Conservation (phyloP, 23 tunicate genomes). For the Styela clava region DNA sequence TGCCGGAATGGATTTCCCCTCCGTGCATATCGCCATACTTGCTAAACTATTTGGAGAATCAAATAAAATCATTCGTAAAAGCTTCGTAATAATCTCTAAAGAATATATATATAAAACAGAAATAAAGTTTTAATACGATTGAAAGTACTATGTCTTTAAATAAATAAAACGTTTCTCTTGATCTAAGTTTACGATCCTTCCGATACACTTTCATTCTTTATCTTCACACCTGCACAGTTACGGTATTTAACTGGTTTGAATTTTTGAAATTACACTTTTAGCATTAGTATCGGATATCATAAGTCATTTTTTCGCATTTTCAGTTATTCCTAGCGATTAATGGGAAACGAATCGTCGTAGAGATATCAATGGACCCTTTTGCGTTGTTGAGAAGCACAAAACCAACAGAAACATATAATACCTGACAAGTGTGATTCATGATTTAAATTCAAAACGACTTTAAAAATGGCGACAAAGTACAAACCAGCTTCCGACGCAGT, state of each 20-base stretch:
- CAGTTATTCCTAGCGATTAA: neutral
- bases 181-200: too few species aligned
- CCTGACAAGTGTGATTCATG: slow-evolving; percentile 33
- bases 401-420: slow-evolving; percentile 32
- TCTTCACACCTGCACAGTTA: too few species aligned
- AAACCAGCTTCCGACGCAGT: neutral
- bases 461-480: slow-evolving; percentile 2
- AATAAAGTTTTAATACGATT: too few species aligned
- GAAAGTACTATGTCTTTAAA: too few species aligned
- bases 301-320: too few species aligned
- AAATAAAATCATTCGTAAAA: slow-evolving; percentile 10
- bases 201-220: too few species aligned
- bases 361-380: neutral
- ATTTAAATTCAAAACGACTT: neutral
- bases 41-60: slow-evolving; percentile 1
- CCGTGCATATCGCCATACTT: neutral
- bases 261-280: too few species aligned
- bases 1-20: slow-evolving; percentile 9
- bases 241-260: too few species aligned
- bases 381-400: neutral
- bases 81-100: neutral
- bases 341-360: neutral
- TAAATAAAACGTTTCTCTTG: neutral
- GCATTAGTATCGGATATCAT: too few species aligned
- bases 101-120: neutral